phyloP scores from a whole-genome alignment of 2,797 vertebrate species.

The Mareca penelope region DNA sequence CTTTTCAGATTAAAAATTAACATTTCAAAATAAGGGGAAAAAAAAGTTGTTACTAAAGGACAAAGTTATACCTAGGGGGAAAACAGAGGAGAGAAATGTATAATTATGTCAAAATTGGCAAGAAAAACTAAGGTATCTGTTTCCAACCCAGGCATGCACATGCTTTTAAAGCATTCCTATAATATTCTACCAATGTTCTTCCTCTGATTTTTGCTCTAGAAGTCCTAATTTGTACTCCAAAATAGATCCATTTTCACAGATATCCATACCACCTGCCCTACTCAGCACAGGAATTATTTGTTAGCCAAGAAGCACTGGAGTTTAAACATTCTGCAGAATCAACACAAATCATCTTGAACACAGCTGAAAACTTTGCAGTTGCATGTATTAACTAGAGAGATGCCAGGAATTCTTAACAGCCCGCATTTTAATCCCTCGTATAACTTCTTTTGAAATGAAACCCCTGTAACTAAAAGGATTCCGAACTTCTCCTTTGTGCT shows the following conservation, averaged over 20 bases:
- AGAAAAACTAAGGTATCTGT: neutral
- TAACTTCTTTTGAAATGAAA: neutral
- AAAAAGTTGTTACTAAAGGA: neutral
- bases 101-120: neutral
- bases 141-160: neutral
- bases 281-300: neutral
- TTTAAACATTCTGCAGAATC: constrained; percentile 18
- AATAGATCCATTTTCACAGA: constrained; percentile 19
- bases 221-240: neutral
- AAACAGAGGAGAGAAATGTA: neutral
- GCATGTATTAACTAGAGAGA: constrained; percentile 8
- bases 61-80: neutral
- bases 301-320: constrained; percentile 18
- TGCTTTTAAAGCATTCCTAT: neutral
- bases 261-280: neutral
- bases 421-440: constrained; percentile 1
- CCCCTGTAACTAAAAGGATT: constrained; percentile 1
- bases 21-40: neutral
- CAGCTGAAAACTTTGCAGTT: constrained; percentile 1
- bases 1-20: neutral
- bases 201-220: neutral
- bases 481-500: neutral
- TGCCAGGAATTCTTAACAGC: constrained; percentile 20
- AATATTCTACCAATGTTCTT: neutral
- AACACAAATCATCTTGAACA: neutral